These are phyloP conservation scores for Acromyrmex heyeri DNA, from an alignment of 1,140 invertebrate genomes.

Conservation along the genomic window DNA sequence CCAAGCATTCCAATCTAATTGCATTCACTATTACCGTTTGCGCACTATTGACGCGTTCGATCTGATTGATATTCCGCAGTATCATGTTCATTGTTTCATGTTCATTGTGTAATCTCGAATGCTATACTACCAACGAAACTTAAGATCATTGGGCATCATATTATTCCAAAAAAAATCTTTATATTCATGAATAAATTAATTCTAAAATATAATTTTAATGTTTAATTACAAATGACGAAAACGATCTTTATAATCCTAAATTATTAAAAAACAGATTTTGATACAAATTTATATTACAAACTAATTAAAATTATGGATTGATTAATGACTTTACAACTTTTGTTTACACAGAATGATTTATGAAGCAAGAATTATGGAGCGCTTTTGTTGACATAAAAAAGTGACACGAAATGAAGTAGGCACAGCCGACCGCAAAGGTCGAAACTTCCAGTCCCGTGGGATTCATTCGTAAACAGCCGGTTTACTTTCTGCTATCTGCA, in stretches of 20 bases:
- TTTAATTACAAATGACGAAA: not conserved
- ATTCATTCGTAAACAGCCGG: conserved; percentile 15
- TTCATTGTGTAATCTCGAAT: not conserved
- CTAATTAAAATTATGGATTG: not conserved
- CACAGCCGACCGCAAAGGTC: not conserved
- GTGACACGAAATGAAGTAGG: not conserved
- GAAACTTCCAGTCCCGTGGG: conserved; percentile 1
- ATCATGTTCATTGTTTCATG: not conserved
- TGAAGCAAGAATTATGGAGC: not conserved
- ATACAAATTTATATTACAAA: not conserved
- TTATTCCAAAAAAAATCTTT: not conserved
- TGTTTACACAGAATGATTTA: not conserved
- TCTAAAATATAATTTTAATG: not conserved
- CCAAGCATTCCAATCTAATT: conserved; percentile 70
- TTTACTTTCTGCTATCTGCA: conserved; percentile 39
- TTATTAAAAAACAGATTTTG: not conserved
- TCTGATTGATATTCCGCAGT: conserved; percentile 70
- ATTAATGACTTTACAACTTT: not conserved
- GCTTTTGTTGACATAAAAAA: not conserved
- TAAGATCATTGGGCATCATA: not conserved
- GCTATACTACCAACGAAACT: not conserved
- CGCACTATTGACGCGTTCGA: conserved; percentile 48
- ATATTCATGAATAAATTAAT: not conserved
- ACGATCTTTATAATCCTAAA: not conserved
- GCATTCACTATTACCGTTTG: conserved; percentile 64